Percentiles rank a stretch among this genome's conserved stretches.
Evolutionary conservation across 2,113 vertebrate genomes (phyloP).

Genomic region (Zingel zingel): DNA sequence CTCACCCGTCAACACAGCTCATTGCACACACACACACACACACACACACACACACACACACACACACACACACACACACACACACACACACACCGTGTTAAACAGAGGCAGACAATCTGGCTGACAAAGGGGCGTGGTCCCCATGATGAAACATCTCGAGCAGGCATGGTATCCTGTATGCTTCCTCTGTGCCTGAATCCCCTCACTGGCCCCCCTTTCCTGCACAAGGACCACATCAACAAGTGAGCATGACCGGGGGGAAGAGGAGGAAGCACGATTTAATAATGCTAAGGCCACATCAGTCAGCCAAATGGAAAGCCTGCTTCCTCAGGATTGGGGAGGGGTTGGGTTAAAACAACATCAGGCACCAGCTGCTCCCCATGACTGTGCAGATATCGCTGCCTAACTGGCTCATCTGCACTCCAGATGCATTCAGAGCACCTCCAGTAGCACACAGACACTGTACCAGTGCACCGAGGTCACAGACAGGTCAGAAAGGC

Average conservation of each 20-base stretch:
- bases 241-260: slow-evolving; percentile 65
- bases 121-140: slow-evolving; percentile 65
- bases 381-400: slow-evolving; percentile 69
- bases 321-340: slow-evolving; percentile 50
- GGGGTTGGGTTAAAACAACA: slow-evolving; percentile 53
- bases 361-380: slow-evolving; percentile 76
- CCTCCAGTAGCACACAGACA: slow-evolving; percentile 11
- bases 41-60: background rate
- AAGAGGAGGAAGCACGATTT: slow-evolving; percentile 48
- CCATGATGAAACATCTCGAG: slow-evolving; percentile 30
- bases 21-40: too few species aligned
- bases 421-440: slow-evolving; percentile 59
- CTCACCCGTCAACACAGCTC: slow-evolving; percentile 13
- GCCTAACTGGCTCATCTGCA: slow-evolving; percentile 61
- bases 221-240: slow-evolving; percentile 62
- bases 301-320: slow-evolving; percentile 70
- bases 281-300: slow-evolving; percentile 73
- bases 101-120: slow-evolving; percentile 20
- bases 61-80: background rate
- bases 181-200: slow-evolving; percentile 13
- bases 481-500: slow-evolving; percentile 35
- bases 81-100: accelerated
- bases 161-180: slow-evolving; percentile 16
- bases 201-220: slow-evolving; percentile 16
- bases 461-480: slow-evolving; percentile 33